Base-by-base conservation (phyloP, 2,797 vertebrate species). In the Zenarchopterus dispar region DNA sequence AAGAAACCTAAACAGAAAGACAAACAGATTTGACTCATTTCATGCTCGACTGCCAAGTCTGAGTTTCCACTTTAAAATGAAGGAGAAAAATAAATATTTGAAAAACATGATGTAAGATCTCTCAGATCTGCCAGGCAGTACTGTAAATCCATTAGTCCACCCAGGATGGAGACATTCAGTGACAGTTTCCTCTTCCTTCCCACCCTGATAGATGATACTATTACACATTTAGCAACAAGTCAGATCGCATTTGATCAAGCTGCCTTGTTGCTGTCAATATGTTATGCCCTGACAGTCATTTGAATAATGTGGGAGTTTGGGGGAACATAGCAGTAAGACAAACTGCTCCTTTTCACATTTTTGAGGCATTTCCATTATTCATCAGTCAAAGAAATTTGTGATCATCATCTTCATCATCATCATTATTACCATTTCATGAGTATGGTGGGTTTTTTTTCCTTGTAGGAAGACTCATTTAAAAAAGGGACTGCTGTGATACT, bases 11-110 rank as follows among this genome's bases (percentile, higher is more conserved):
- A 79, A 81, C 45, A 61, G 65, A 39, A 39, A 39, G 11, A 8
- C 1, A 39, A 39, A 39, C 33, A 39, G 13, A 39, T 85, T 76
- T 83, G 64, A 68, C 64, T 87, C 63, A 82, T 89, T 84, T 87
- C 75, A 85, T 72, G 75, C 82, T 73, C 67, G 73, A 86, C 73
- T 87, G 79, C 70, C 70, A 68, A 70, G 66, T 28, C 51, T 61
- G 42, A 78, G 77, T 70, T 70, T 78, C 68, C 62, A 60, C 75
- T 81, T 83, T 70, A 50, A 80, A 85, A 73, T 78, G 82, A 84
- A 85, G 77, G 70, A 85, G 64, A 83, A 80, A 88, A 91, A 84
- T 81, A 76, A 67, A 80, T 81, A 82, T 88, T 79, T 85, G 63
- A 88, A 80, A 86, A 86, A 77, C 74, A 87, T 67, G 77, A 84